Percentiles rank a stretch among this genome's conserved stretches.
Evolutionary conservation across 2,113 vertebrate species (phyloP).

Genomic region (Chamaetylas fuelleborni): DNA sequence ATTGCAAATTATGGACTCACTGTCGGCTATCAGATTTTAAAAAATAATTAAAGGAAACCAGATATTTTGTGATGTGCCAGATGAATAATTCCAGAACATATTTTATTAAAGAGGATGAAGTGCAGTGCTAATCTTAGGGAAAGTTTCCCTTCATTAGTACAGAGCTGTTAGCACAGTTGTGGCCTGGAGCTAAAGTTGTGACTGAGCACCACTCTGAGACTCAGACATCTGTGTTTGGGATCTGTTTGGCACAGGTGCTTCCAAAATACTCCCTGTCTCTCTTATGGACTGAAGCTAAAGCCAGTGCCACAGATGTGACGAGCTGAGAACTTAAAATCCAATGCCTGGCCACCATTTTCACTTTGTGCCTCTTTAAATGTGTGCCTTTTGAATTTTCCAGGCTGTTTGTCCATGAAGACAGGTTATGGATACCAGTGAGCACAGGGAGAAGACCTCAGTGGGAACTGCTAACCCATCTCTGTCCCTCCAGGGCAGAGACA

Average conservation of each 20-base stretch:
- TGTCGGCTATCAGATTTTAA: fast-evolving
- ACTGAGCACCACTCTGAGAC: background rate
- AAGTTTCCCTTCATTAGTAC: background rate
- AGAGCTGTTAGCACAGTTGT: background rate
- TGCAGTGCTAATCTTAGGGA: background rate
- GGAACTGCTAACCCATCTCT: background rate
- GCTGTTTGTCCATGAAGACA: background rate
- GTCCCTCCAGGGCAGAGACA: background rate
- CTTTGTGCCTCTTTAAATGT: background rate
- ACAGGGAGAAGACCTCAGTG: background rate
- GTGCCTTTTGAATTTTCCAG: background rate
- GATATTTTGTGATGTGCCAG: background rate
- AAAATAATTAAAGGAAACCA: background rate
- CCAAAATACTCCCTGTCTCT: background rate
- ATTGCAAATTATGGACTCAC: background rate
- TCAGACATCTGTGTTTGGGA: background rate
- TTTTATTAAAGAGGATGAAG: constrained; percentile 18
- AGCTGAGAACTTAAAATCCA: background rate
- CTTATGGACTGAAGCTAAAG: background rate
- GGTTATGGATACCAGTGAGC: background rate
- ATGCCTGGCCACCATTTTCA: background rate
- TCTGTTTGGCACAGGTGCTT: background rate
- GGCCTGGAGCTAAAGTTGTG: background rate
- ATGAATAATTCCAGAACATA: background rate
- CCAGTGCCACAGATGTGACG: background rate